A percentile compares a stretch with the other conserved stretches of the same genome.
Evolutionary conservation across 2,113 vertebrate species (phyloP).

Genomic region (Sitta europaea): DNA sequence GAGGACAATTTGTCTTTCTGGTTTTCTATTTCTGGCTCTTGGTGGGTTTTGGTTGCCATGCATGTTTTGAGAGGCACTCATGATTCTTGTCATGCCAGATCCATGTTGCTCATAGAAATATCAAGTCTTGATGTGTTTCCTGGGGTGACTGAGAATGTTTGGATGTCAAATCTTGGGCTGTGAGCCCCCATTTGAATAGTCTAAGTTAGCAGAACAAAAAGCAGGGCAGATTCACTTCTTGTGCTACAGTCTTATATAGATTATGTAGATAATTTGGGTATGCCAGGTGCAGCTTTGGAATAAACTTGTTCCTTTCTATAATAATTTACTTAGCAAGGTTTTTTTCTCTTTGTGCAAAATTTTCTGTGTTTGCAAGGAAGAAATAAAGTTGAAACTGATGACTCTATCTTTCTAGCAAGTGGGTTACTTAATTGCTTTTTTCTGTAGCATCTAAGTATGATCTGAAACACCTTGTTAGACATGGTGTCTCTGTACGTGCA

Average conservation of each 20-base stretch:
- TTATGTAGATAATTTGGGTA: neutral
- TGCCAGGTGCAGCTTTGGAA: neutral
- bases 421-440: neutral
- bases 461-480: neutral
- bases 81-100: neutral
- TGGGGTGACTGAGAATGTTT: neutral
- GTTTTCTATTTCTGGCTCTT: neutral
- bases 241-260: rapidly evolving
- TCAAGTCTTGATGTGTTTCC: neutral
- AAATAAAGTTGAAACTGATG: neutral
- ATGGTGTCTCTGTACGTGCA: neutral
- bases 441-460: neutral
- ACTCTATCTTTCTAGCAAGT: neutral
- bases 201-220: neutral
- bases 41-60: neutral
- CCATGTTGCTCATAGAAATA: neutral
- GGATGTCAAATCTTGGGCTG: neutral
- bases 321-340: neutral
- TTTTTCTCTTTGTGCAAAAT: neutral
- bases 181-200: neutral
- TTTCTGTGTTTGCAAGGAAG: neutral
- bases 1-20: neutral
- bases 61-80: neutral
- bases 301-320: neutral
- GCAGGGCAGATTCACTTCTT: neutral